Base-by-base conservation (phyloP, 2,888 invertebrate genomes). In the Ferdinandea cuprea region DNA sequence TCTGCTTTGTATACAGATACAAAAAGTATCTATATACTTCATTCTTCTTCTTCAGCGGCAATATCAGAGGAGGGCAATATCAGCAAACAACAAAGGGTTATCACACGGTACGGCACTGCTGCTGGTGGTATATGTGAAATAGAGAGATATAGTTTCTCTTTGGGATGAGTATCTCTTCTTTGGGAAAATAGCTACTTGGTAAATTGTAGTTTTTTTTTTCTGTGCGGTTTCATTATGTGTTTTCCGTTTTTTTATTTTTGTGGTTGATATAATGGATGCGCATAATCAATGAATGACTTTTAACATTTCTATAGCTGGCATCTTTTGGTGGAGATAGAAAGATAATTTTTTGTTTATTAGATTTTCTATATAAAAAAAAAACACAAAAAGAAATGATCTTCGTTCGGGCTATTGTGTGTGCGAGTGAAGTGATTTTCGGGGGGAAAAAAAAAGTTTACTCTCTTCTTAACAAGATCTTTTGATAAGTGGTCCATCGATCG, bases 231-330 rank as follows among this genome's bases (percentile, higher is more conserved):
- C 35, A 44, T 58, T 46, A 40, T 44, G 30, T 48, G 35, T 50
- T 13, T 42, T 19, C 50, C 40, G 44, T 32, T 28, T 30, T 7
- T 28, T 9, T 11, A 40, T 3, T 25, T 9, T 40, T 17, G 32
- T 35, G 21, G 32, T 63, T 9, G 9, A 30, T 40, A 56, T 69
- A 59, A 81, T 74, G 65, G 65, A 81, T 81, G 80, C 59, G 76
- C 80, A 71, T 81, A 76, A 65, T 69, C 69, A 80, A 74, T 52
- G 68, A 46, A 69, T 58, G 58, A 46, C 69, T 65, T 78, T 71
- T 65, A 58, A 65, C 58, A 58, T 65, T 37, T 44, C n/a, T 42
- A 13, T 56, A 19, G 8, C 9, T 21, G 42, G 17, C 9, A 17
- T 35, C 13, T 54, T 35, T 35, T 4, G 7, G n/a, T n/a, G 21